Evolutionary conservation across 2,888 invertebrate species (phyloP).

Genomic region (Noctuana brunneofusca): DNA sequence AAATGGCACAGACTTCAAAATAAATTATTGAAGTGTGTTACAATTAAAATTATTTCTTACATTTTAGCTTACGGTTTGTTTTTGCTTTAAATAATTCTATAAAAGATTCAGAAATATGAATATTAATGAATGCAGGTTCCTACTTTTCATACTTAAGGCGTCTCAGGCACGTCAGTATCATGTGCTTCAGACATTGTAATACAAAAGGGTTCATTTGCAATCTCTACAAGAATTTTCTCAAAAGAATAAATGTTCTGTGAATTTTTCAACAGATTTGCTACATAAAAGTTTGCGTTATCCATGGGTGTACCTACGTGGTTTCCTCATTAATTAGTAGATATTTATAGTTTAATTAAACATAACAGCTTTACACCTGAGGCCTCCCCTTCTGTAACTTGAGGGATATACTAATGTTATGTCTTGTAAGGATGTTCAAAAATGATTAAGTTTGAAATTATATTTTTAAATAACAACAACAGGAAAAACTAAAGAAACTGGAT

Average conservation of each 20-base stretch:
- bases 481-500: neutral
- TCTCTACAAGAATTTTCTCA: neutral
- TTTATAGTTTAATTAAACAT: neutral
- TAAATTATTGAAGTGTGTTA: no score
- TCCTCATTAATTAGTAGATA: no score
- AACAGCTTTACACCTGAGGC: neutral
- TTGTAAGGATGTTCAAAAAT: no score
- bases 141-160: conserved; percentile 3
- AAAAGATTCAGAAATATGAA: neutral
- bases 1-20: no score
- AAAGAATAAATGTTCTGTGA: neutral
- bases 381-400: neutral
- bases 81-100: no score
- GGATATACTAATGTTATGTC: no score
- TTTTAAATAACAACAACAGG: neutral
- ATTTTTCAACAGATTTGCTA: neutral
- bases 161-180: neutral
- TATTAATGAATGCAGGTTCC: conserved; percentile 8
- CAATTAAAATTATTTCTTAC: no score
- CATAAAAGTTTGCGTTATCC: neutral
- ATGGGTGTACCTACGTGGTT: neutral
- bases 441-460: neutral
- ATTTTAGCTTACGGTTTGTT: no score
- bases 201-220: conserved; percentile 1
- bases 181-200: conserved; percentile 1